These are phyloP conservation scores for Brachyistius frenatus DNA, from an alignment of 2,113 vertebrate genomes.

Conservation along the genomic window DNA sequence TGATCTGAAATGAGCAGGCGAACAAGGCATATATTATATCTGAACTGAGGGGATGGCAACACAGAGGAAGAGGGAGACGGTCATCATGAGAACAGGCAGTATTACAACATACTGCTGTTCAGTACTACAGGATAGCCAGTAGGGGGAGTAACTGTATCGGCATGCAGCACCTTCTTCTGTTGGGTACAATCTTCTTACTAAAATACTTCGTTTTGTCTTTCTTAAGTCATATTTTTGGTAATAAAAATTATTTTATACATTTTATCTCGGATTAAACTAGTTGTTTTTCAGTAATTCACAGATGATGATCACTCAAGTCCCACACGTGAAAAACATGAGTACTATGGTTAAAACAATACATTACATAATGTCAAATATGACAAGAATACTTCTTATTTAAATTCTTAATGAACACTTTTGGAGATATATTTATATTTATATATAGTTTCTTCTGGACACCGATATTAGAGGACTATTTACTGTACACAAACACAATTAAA, in stretches of 20 bases:
- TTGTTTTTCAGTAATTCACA: constrained; percentile 38
- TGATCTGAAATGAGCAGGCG: constrained; percentile 54
- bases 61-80: constrained; percentile 12
- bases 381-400: background rate
- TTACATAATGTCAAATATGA: constrained; percentile 36
- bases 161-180: constrained; percentile 68
- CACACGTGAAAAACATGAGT: constrained; percentile 28
- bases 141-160: constrained; percentile 63
- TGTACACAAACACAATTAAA: constrained; percentile 68
- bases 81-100: constrained; percentile 62
- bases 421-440: constrained; percentile 37
- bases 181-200: constrained; percentile 52
- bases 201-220: constrained; percentile 62
- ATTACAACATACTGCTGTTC: constrained; percentile 77
- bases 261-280: constrained; percentile 23
- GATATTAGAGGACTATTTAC: constrained; percentile 55
- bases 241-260: constrained; percentile 49
- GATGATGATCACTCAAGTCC: constrained; percentile 29
- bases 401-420: constrained; percentile 22
- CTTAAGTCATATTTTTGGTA: constrained; percentile 52
- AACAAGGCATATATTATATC: constrained; percentile 61
- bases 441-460: constrained; percentile 37
- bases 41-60: constrained; percentile 11
- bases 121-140: constrained; percentile 59
- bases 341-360: constrained; percentile 37